phyloP scores from a whole-genome alignment of 2,797 vertebrate genomes.

The Gallirallus australis region DNA sequence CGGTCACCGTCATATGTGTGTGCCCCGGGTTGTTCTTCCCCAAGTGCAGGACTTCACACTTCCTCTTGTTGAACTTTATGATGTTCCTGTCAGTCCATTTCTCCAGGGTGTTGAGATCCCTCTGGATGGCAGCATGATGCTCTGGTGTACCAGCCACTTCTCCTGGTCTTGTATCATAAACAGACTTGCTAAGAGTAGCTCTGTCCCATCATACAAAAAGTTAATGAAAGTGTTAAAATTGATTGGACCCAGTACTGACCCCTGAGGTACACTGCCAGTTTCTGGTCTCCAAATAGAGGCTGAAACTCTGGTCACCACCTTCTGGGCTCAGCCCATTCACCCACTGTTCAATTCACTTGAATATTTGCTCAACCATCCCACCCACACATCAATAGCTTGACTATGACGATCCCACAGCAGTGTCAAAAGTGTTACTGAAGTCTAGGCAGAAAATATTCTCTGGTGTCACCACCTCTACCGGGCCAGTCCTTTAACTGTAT shows the following conservation, averaged over 20 bases:
- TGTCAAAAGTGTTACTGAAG: neutral
- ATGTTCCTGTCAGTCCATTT: neutral
- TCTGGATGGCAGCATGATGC: neutral
- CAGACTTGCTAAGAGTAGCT: neutral
- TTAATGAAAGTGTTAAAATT: neutral
- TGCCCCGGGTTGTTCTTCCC: neutral
- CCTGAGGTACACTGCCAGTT: rapidly evolving
- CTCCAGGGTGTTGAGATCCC: neutral
- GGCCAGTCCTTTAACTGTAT: neutral
- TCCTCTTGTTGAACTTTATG: neutral
- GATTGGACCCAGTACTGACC: neutral
- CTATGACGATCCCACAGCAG: rapidly evolving
- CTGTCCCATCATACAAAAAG: neutral
- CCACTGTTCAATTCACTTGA: neutral
- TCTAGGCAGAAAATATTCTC: neutral
- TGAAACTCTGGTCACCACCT: rapidly evolving
- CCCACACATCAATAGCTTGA: neutral
- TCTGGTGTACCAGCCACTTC: neutral
- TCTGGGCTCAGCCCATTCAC: neutral
- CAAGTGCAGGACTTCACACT: neutral
- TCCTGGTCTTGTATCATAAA: neutral
- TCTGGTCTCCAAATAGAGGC: neutral
- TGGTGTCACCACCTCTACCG: neutral
- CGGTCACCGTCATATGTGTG: rapidly evolving
- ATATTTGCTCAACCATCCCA: neutral